Conservation (phyloP, 2,113 vertebrate species). For the Seriola rivoliana region DNA sequence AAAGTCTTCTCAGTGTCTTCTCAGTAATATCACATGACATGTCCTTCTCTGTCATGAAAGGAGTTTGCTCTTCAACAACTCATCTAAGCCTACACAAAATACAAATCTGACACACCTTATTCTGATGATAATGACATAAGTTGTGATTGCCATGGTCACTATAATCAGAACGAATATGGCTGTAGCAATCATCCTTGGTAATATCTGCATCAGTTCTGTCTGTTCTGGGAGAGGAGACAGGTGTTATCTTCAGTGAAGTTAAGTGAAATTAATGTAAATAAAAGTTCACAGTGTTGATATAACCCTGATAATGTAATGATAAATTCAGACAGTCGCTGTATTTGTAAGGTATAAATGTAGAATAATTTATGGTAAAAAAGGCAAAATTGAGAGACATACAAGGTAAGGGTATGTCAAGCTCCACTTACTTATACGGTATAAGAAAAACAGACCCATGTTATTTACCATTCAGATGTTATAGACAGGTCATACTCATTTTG, state of each 20-base stretch:
- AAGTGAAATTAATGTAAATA: neutral
- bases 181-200: neutral
- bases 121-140: conserved; percentile 3
- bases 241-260: neutral
- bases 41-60: too few species aligned
- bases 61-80: neutral
- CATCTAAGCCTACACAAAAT: neutral
- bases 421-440: too few species aligned
- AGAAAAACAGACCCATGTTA: too few species aligned
- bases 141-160: neutral
- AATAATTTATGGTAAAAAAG: neutral
- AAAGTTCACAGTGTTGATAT: neutral
- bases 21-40: too few species aligned
- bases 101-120: neutral
- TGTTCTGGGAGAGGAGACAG: too few species aligned
- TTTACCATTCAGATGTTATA: neutral
- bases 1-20: too few species aligned
- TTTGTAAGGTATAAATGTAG: neutral
- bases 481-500: neutral
- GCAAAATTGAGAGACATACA: neutral
- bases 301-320: too few species aligned
- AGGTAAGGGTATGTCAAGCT: neutral
- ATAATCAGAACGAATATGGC: neutral
- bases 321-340: neutral
- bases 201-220: neutral